Percentiles rank a stretch among this genome's conserved stretches.
These are phyloP conservation scores for Nomada flava DNA, from an alignment of 2,888 invertebrate genomes.

Conservation along the genomic window DNA sequence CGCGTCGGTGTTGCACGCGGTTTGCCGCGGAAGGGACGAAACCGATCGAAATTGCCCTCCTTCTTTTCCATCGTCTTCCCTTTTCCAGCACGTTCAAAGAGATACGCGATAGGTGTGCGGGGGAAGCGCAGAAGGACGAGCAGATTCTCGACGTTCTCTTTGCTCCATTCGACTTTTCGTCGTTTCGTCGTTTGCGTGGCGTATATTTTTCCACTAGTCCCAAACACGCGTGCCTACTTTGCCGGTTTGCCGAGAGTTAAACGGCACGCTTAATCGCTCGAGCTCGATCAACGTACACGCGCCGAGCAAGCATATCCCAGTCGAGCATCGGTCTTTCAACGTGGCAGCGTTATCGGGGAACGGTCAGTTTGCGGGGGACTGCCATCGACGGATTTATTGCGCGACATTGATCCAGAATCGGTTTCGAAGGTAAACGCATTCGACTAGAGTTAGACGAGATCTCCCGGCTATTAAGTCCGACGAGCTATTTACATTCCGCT, in stretches of 20 bases:
- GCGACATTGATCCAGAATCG: slow-evolving; percentile 25
- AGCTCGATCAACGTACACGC: slow-evolving; percentile 3
- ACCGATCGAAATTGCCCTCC: neutral
- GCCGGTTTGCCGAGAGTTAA: slow-evolving; percentile 27
- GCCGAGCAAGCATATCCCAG: neutral
- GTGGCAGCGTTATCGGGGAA: neutral
- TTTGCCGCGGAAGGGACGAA: neutral
- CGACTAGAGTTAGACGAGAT: neutral
- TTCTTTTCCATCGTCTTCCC: neutral
- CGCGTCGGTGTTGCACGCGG: slow-evolving; percentile 26
- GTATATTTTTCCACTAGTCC: slow-evolving; percentile 20
- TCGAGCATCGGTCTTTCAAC: neutral
- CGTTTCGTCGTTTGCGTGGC: slow-evolving; percentile 10
- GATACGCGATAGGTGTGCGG: neutral
- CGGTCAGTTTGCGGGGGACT: too few relatives aligned
- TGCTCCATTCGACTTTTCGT: slow-evolving; percentile 1
- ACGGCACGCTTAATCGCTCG: slow-evolving; percentile 24
- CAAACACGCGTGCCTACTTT: slow-evolving; percentile 5
- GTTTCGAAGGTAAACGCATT: neutral
- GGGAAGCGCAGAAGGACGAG: slow-evolving; percentile 3
- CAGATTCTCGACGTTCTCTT: slow-evolving; percentile 1
- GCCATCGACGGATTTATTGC: slow-evolving; percentile 33
- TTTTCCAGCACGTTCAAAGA: neutral
- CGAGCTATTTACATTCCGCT: slow-evolving; percentile 28
- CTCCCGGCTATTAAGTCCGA: slow-evolving; percentile 7